Percentiles rank a stretch among this genome's conserved stretches.
phyloP scores from a whole-genome alignment of 2,888 invertebrate genomes.

The Ormyrus thymus region DNA sequence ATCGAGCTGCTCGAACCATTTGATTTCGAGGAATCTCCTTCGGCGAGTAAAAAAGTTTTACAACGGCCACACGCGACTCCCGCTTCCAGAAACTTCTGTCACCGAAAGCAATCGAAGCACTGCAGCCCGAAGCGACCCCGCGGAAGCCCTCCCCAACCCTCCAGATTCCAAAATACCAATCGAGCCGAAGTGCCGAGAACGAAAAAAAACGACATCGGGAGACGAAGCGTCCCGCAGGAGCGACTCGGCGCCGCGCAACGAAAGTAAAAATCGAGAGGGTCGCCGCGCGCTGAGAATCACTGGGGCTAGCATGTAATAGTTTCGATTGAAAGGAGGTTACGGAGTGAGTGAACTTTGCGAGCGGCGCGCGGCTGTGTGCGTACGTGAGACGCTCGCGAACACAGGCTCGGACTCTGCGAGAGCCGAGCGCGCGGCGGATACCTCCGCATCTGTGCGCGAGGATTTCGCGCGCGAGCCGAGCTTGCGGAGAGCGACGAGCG shows the following conservation, averaged over 20 bases:
- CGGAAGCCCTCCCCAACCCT: too few species aligned
- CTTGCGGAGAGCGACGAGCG: slow-evolving; percentile 5
- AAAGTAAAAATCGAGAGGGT: slow-evolving; percentile 34
- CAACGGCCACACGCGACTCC: too few species aligned
- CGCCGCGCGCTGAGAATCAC: slow-evolving; percentile 51
- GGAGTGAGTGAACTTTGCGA: slow-evolving; percentile 74
- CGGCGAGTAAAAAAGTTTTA: too few species aligned
- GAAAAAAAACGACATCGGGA: too few species aligned
- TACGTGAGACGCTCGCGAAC: slow-evolving; percentile 56
- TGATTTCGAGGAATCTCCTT: too few species aligned
- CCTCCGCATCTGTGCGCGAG: slow-evolving; percentile 5
- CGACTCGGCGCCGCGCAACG: not conserved
- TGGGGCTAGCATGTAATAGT: slow-evolving; percentile 68
- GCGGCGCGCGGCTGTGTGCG: slow-evolving; percentile 56
- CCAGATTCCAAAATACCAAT: too few species aligned
- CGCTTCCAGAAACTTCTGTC: too few species aligned
- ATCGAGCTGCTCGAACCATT: too few species aligned
- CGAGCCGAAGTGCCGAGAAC: too few species aligned
- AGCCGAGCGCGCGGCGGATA: slow-evolving; percentile 16
- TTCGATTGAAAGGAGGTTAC: slow-evolving; percentile 75
- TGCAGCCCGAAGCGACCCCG: too few species aligned
- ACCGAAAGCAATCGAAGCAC: too few species aligned
- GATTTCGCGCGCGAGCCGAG: not conserved
- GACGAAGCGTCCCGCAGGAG: too few species aligned
- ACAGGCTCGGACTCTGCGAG: not conserved